Percentiles rank a stretch among this genome's conserved stretches.
These are phyloP conservation scores for Torymus texanus DNA, from an alignment of 2,888 invertebrate species.

Conservation along the genomic window DNA sequence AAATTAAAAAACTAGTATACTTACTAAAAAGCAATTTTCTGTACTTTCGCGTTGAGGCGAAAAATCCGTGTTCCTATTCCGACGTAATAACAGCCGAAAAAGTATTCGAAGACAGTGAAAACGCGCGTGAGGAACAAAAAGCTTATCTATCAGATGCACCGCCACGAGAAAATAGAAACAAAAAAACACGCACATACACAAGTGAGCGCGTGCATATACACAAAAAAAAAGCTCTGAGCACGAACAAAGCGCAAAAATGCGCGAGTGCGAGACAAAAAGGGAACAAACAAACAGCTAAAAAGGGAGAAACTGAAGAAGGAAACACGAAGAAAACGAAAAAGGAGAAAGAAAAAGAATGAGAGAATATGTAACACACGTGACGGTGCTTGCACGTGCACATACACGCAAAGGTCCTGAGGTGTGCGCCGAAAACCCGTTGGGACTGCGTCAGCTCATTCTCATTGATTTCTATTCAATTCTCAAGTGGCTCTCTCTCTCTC, in stretches of 20 bases:
- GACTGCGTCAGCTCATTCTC: constrained; percentile 41
- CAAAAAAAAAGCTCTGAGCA: too few species aligned
- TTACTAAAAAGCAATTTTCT: too few species aligned
- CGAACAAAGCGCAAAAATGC: neutral
- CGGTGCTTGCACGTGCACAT: constrained; percentile 18
- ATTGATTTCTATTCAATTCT: constrained; percentile 52
- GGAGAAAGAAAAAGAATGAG: neutral
- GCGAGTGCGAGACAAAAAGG: constrained; percentile 6
- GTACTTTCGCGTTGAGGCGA: too few species aligned
- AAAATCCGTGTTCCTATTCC: too few species aligned
- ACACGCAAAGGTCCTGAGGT: constrained; percentile 6
- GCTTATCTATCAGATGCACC: too few species aligned
- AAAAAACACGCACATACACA: too few species aligned
- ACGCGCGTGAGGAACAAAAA: too few species aligned
- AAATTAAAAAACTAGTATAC: too few species aligned
- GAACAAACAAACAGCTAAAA: neutral
- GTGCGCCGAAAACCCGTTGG: constrained; percentile 44
- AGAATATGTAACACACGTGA: constrained; percentile 27
- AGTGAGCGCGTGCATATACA: too few species aligned
- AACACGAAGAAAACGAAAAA: neutral
- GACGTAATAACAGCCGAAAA: too few species aligned
- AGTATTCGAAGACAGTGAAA: too few species aligned
- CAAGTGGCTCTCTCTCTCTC: constrained; percentile 28
- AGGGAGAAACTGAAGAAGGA: neutral
- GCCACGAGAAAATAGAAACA: too few species aligned